Base-by-base conservation (phyloP, 1,140 invertebrate genomes). In the Sipha flava region DNA sequence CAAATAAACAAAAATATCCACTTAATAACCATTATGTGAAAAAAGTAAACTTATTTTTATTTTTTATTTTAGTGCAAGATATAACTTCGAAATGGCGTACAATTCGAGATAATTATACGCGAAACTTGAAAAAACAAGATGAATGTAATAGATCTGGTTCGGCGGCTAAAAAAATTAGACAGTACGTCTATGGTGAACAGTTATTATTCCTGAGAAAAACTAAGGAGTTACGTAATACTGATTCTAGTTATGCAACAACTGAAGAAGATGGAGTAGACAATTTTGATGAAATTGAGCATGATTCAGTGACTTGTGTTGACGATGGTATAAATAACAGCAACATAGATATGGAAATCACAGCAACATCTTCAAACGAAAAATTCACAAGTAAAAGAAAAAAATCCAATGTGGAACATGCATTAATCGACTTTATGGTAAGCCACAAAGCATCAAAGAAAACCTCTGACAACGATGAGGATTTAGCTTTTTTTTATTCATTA, bases 151-250 rank as follows among this genome's bases (percentile, higher is more conserved):
- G 34, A 45, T 73, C 70, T 43, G 70, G 70, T 45, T 73, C 70
- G 37, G 70, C 34, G 18, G 70, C 37, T 9, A 73, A 7, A 45
- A 37, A 18, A 23, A 73, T 21, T 26, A 73, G 70, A 45, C 70
- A 37, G 37, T 73, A 73, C 70, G 47, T 73, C 26, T 73, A n/a
- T n/a, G 70, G 47, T 37, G 21, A 73, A 73, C 70, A 73, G 40
- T 16, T 73, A n/a, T 73, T 34, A 21, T 73, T 73, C 70, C 37
- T 73, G 47, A 73, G 37, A 40, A 26, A 31, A 37, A 45, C 37
- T 40, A 40, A 40, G 37, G 37, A 40, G 37, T 40, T 40, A 40
- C 37, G 37, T 40, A 40, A 40, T 40, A 40, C 37, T 40, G 10
- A 40, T 40, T 40, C 37, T 40, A 40, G 37, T 40, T 40, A 40